Percentiles rank a stretch among this genome's conserved stretches.
These are phyloP conservation scores for Pollenia amentaria DNA, from an alignment of 2,888 invertebrate species.

Conservation along the genomic window DNA sequence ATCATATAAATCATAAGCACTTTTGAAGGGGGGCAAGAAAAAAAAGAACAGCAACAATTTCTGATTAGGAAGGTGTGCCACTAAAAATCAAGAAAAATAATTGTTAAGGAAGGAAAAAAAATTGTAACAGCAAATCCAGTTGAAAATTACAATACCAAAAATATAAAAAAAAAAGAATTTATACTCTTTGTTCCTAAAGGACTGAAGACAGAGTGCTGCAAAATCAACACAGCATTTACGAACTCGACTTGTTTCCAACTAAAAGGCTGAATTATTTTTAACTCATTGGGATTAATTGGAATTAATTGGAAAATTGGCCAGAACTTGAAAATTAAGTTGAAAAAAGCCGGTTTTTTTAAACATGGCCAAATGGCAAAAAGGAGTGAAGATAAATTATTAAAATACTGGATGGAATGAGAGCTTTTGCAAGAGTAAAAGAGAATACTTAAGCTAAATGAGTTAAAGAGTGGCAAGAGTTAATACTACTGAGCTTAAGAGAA, in stretches of 20 bases:
- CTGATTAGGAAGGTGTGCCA: constrained; percentile 73
- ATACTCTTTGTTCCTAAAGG: constrained; percentile 22
- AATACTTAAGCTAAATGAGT: not conserved
- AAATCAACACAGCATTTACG: not conserved
- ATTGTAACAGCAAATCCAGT: constrained; percentile 38
- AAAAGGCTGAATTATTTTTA: constrained; percentile 66
- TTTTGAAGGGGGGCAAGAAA: not conserved
- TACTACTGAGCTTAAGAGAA: constrained; percentile 1
- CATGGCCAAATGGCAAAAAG: constrained; percentile 58
- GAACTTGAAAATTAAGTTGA: constrained; percentile 73
- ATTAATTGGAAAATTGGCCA: constrained; percentile 74
- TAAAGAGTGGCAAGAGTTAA: constrained; percentile 17
- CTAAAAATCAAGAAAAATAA: constrained; percentile 57
- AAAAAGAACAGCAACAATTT: constrained; percentile 26
- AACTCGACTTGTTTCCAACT: constrained; percentile 40
- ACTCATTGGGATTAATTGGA: constrained; percentile 74
- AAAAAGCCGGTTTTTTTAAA: constrained; percentile 62
- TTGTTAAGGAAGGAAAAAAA: not conserved
- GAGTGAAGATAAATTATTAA: constrained; percentile 34
- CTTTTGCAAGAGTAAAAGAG: constrained; percentile 26
- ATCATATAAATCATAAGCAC: constrained; percentile 71
- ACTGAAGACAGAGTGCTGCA: constrained; percentile 1
- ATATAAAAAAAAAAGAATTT: not conserved
- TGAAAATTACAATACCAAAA: constrained; percentile 49
- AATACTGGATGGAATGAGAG: constrained; percentile 20